These are phyloP conservation scores for Spea multiplicata DNA, from an alignment of 2,113 vertebrate species.

Conservation along the genomic window DNA sequence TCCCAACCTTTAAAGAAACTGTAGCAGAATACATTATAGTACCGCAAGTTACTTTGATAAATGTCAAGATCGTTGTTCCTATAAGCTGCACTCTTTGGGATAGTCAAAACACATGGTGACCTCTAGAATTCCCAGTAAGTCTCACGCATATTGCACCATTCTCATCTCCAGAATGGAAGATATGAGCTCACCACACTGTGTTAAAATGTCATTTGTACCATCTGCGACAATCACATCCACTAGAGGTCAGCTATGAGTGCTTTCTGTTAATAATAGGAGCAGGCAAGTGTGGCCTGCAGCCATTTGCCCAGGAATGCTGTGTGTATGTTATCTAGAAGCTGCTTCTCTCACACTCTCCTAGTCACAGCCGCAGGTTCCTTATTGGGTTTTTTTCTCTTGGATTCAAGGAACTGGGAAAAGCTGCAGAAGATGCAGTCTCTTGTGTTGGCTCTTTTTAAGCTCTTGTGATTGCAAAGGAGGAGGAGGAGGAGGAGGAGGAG, in stretches of 20 bases:
- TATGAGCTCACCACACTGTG: not conserved
- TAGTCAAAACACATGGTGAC: too few species aligned
- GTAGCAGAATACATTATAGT: too few species aligned
- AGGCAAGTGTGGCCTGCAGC: slow-evolving; percentile 44
- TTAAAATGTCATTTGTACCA: not conserved
- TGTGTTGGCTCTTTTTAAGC: slow-evolving; percentile 29
- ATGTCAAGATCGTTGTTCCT: too few species aligned
- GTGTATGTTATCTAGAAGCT: slow-evolving; percentile 15
- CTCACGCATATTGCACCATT: not conserved
- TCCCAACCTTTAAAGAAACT: too few species aligned
- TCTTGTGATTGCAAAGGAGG: slow-evolving; percentile 31
- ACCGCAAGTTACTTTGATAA: too few species aligned
- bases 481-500: slow-evolving; percentile 1
- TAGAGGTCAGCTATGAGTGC: slow-evolving; percentile 39
- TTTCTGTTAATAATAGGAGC: slow-evolving; percentile 28
- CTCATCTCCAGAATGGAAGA: not conserved
- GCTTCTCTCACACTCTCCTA: slow-evolving; percentile 21
- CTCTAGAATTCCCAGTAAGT: not conserved
- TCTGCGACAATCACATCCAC: not conserved
- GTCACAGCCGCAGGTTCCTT: slow-evolving; percentile 8
- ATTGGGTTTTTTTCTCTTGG: not conserved
- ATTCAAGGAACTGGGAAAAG: not conserved
- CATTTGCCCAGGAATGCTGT: slow-evolving; percentile 39
- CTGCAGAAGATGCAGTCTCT: slow-evolving; percentile 10
- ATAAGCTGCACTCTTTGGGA: too few species aligned